Evolutionary conservation across 1,140 invertebrate genomes (phyloP).

Genomic region (Drosophila elegans): DNA sequence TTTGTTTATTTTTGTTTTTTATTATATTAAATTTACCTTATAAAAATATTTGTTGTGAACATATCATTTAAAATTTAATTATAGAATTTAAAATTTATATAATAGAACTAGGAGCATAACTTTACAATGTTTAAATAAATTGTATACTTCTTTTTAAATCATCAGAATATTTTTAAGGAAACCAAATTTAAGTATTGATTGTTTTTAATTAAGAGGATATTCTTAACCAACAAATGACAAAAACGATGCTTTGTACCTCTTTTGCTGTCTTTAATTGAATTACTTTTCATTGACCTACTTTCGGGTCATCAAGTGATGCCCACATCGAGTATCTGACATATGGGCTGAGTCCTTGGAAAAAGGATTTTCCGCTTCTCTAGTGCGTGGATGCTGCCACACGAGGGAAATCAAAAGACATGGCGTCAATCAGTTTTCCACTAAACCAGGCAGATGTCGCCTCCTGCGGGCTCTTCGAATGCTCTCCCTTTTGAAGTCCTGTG

Average conservation of each 20-base stretch:
- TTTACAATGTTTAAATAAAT: too few relatives aligned
- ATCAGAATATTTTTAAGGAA: too few relatives aligned
- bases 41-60: too few relatives aligned
- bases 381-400: slow-evolving; percentile 50
- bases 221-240: background rate
- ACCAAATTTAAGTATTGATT: too few relatives aligned
- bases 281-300: slow-evolving; percentile 35
- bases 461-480: slow-evolving; percentile 29
- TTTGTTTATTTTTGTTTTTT: too few relatives aligned
- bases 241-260: background rate
- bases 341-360: slow-evolving; percentile 9
- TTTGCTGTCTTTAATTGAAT: background rate
- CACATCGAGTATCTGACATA: slow-evolving; percentile 40
- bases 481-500: background rate
- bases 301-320: slow-evolving; percentile 29
- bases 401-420: slow-evolving; percentile 74
- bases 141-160: too few relatives aligned
- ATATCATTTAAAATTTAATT: too few relatives aligned
- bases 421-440: slow-evolving; percentile 68
- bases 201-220: background rate
- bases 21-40: too few relatives aligned
- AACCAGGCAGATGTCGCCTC: slow-evolving; percentile 33
- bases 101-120: too few relatives aligned
- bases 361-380: slow-evolving; percentile 20
- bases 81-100: too few relatives aligned